Evolutionary conservation across 2,797 vertebrate genomes (phyloP), one percentile per base, ranked within the genome.

Genomic region (Enteromius thamalakanensis): DNA sequence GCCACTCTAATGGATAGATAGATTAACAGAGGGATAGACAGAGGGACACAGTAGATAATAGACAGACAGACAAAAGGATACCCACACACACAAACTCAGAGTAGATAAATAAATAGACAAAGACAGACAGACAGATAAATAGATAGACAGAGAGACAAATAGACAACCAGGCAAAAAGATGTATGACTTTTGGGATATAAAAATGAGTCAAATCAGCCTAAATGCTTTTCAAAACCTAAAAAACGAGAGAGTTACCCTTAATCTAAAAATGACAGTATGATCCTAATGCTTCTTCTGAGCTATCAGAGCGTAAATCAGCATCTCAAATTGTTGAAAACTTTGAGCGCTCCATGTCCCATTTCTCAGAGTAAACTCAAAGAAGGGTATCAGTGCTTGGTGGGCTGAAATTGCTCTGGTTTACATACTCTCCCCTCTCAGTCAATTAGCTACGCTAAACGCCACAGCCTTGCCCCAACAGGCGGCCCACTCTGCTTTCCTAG

Each of bases 381-480:
- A 67, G 23, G 53, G 80, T 79, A 85, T 86, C 78, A 64, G 51
- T 51, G 79, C 58, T 67, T 15, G 55, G 65, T 75, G 71, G 67
- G 60, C 69, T 76, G 45, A 23, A 69, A 71, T 42, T n/a, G 29
- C 45, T 62, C 77, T 69, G 80, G 67, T 87, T 88, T 86, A 78
- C 87, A 87, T 32, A 49, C 72, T 72, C 84, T 76, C 81, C 68
- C 71, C 75, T 80, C 78, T 80, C 84, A 88, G 86, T 87, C 84
- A 86, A 87, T 89, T 85, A 84, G 67, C 76, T 40, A 32, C 76
- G 53, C 87, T 85, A 87, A 89, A 87, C 70, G 67, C 64, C 19
- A 79, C 53, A 79, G 82, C 76, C 75, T 75, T 85, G 80, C 74
- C 74, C 76, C n/a, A 42, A 69, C 75, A 53, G 47, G 40, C 23